phyloP scores from a whole-genome alignment of 2,113 vertebrate genomes.

The Xiphophorus hellerii region DNA sequence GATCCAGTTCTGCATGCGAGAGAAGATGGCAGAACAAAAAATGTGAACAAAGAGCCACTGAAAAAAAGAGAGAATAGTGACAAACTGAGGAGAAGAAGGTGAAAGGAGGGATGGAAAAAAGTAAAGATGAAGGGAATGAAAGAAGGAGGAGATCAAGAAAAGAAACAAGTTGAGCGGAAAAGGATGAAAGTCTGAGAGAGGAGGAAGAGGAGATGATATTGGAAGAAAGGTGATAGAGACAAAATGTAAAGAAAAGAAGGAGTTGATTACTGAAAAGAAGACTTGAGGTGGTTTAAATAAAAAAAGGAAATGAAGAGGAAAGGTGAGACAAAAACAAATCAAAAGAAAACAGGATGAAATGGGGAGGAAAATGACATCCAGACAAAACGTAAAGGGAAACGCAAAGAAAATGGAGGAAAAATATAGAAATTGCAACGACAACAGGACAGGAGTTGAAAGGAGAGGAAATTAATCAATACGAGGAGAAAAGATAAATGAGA shows the following conservation, averaged over 20 bases:
- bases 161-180: not conserved
- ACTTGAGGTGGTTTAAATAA: not conserved
- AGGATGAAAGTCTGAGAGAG: not conserved
- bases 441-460: not conserved
- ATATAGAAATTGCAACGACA: not conserved
- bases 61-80: not conserved
- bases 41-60: slow-evolving; percentile 2
- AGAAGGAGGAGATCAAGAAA: not conserved
- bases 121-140: not conserved
- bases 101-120: not conserved
- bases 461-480: not conserved
- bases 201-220: not conserved
- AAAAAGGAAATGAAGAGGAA: not conserved
- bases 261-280: not conserved
- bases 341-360: not conserved
- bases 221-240: too few relatives aligned
- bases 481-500: not conserved
- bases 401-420: not conserved
- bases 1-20: slow-evolving; percentile 20
- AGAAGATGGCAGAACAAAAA: slow-evolving; percentile 6
- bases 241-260: not conserved
- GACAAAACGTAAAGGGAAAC: not conserved
- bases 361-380: not conserved
- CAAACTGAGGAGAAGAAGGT: not conserved
- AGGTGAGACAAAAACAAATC: not conserved